A percentile compares a stretch with the other conserved stretches of the same genome.
phyloP scores from a whole-genome alignment of 2,113 vertebrate species.

The Campylomormyrus tamandua region DNA sequence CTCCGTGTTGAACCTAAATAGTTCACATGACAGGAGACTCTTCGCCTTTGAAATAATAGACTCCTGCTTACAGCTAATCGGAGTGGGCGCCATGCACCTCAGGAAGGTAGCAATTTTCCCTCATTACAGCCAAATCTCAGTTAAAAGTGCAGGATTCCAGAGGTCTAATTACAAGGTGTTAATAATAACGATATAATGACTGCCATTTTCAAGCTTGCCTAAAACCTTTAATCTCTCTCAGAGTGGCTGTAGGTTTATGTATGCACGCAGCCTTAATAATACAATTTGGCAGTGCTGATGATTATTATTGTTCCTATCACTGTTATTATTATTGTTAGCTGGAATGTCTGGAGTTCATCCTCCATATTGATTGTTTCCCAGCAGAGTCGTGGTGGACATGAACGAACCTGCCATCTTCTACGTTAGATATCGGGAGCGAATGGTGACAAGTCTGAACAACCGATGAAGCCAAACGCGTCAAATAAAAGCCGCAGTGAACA shows the following conservation, averaged over 20 bases:
- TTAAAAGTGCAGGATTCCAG: conserved; percentile 94
- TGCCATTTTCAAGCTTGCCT: conserved; percentile 89
- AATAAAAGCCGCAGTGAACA: neutral
- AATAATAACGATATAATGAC: conserved; percentile 98
- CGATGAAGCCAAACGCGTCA: neutral
- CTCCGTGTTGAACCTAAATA: conserved; percentile 53
- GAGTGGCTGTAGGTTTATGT: conserved; percentile 73
- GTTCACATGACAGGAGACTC: conserved; percentile 71
- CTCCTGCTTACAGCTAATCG: conserved; percentile 81
- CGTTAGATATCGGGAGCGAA: neutral
- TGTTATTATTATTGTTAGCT: conserved; percentile 57
- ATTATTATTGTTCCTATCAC: conserved; percentile 22
- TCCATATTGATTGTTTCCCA: conserved; percentile 53
- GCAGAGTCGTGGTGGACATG: conserved; percentile 46
- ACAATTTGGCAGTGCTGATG: conserved; percentile 54
- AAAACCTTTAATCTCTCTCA: conserved; percentile 77
- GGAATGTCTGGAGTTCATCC: conserved; percentile 61
- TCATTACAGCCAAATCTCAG: conserved; percentile 95
- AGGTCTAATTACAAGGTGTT: conserved; percentile 98
- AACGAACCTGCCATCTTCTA: conserved; percentile 44
- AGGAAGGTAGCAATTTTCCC: conserved; percentile 95
- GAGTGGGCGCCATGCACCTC: conserved; percentile 91
- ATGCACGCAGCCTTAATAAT: conserved; percentile 66
- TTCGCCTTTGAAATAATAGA: conserved; percentile 75
- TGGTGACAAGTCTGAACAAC: neutral